phyloP scores from a whole-genome alignment of 2,113 vertebrate species.

The Suricata suricatta region DNA sequence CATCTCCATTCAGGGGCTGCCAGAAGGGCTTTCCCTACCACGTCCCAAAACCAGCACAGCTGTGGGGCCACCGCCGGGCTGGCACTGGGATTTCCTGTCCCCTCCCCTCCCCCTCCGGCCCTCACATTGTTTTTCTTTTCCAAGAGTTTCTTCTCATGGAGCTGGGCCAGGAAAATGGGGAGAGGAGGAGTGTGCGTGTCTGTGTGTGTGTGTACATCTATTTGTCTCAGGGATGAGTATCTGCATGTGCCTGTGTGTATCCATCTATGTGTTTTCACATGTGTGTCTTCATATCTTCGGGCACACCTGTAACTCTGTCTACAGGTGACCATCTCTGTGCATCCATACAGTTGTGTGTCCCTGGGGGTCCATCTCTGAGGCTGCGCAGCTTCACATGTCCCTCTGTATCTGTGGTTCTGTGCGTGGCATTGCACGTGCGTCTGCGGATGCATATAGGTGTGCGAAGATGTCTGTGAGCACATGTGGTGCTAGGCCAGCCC shows the following conservation, averaged over 20 bases:
- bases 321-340: background rate
- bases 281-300: background rate
- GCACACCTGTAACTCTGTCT: background rate
- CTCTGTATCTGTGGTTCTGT: background rate
- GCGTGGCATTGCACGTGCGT: background rate
- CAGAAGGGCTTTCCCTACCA: background rate
- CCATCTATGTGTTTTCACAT: background rate
- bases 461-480: background rate
- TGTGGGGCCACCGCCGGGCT: background rate
- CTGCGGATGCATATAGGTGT: background rate
- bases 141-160: constrained; percentile 62
- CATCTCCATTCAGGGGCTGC: background rate
- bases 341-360: background rate
- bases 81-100: constrained; percentile 60
- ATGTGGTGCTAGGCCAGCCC: background rate
- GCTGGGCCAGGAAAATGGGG: constrained; percentile 61
- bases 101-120: background rate
- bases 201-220: background rate
- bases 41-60: background rate
- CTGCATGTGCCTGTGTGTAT: background rate
- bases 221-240: background rate
- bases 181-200: background rate
- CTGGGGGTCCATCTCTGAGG: accelerated
- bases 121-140: constrained; percentile 70
- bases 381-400: background rate